A percentile compares a stretch with the other conserved stretches of the same genome.
Evolutionary conservation across 1,140 invertebrate genomes (phyloP).

Genomic region (Dreissena rostriformis): DNA sequence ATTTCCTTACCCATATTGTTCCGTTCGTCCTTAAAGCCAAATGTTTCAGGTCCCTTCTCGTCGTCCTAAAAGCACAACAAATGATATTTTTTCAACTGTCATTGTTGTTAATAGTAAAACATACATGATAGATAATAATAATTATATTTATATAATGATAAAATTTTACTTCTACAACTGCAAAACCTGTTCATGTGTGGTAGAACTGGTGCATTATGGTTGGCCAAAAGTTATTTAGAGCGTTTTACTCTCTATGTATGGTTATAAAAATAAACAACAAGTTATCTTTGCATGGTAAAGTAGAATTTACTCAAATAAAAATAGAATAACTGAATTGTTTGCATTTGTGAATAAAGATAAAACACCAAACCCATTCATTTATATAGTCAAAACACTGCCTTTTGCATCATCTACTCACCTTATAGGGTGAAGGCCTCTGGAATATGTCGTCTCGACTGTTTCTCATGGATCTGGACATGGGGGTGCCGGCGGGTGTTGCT

Average conservation of each 20-base stretch:
- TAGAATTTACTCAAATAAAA: too few species aligned
- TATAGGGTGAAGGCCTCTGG: slow-evolving; percentile 65
- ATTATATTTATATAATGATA: too few species aligned
- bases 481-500: slow-evolving; percentile 69
- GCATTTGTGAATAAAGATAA: background rate
- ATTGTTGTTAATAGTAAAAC: too few species aligned
- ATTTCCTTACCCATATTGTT: slow-evolving; percentile 22
- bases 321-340: background rate
- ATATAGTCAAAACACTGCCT: background rate
- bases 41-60: slow-evolving; percentile 41
- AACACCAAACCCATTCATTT: background rate
- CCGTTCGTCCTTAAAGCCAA: slow-evolving; percentile 41
- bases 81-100: too few species aligned
- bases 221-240: too few species aligned
- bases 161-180: too few species aligned
- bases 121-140: too few species aligned
- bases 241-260: too few species aligned
- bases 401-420: slow-evolving; percentile 49
- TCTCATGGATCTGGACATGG: slow-evolving; percentile 68
- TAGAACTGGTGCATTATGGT: too few species aligned
- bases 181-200: too few species aligned
- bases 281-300: too few species aligned
- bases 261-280: too few species aligned
- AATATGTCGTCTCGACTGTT: slow-evolving; percentile 74
- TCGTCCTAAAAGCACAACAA: slow-evolving; percentile 43